Conservation (phyloP, 2,888 invertebrate genomes). For the Sthenelais limicola region DNA sequence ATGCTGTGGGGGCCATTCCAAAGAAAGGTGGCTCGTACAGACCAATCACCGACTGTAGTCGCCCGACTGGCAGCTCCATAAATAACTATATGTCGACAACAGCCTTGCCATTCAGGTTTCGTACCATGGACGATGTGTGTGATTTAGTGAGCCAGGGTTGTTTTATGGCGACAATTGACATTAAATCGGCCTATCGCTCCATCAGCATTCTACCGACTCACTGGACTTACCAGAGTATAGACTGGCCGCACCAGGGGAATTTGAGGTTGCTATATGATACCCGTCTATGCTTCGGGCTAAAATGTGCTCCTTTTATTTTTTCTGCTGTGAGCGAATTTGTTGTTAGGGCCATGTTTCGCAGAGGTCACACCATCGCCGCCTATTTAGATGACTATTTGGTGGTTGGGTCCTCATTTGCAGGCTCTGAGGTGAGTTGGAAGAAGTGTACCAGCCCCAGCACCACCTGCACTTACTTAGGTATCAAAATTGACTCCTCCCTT, state of each 20-base stretch:
- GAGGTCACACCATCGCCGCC: not conserved
- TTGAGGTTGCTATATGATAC: not conserved
- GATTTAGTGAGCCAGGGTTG: not conserved
- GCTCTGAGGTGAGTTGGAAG: not conserved
- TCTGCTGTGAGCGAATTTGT: not conserved
- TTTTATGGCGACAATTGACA: not conserved
- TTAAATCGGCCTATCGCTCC: not conserved
- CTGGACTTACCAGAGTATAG: not conserved
- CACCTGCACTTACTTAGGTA: not conserved
- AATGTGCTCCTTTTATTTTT: not conserved
- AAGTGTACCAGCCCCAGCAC: not conserved
- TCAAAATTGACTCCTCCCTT: not conserved
- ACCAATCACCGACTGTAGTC: not conserved
- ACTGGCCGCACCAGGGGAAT: not conserved
- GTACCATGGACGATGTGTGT: not conserved
- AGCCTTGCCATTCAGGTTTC: not conserved
- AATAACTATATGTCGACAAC: not conserved
- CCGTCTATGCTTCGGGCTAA: not conserved
- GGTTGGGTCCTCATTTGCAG: not conserved
- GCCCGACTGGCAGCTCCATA: not conserved
- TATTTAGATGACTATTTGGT: not conserved
- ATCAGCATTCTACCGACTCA: too few relatives aligned
- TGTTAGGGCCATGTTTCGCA: not conserved
- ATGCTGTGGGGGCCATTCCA: not conserved
- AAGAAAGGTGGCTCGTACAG: not conserved